Evolutionary conservation across 1,140 invertebrate genomes (phyloP).

Genomic region (Pissodes strobi): DNA sequence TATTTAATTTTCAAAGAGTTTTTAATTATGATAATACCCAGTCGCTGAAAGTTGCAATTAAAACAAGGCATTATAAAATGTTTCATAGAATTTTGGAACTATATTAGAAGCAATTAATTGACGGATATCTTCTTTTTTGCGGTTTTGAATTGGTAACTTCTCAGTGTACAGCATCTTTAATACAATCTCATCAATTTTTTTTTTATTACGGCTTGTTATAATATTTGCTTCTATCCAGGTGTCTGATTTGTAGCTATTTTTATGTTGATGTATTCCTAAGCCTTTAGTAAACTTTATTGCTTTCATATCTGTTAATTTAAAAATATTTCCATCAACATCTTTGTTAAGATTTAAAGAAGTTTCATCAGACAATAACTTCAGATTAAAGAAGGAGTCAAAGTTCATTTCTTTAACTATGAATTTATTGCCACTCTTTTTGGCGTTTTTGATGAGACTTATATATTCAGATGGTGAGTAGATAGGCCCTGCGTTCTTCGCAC

Average conservation of each 20-base stretch:
- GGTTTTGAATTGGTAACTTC: slow-evolving; percentile 8
- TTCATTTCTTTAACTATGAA: slow-evolving; percentile 33
- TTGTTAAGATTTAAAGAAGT: no score
- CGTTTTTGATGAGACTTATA: no score
- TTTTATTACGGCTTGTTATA: neutral
- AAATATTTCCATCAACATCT: slow-evolving; percentile 10
- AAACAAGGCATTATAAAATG: no score
- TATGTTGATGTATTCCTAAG: neutral
- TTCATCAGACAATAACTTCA: slow-evolving; percentile 7
- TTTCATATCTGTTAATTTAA: slow-evolving; percentile 10
- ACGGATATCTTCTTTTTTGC: slow-evolving; percentile 13
- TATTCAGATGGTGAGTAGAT: no score
- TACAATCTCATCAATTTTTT: neutral
- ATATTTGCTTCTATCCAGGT: slow-evolving; percentile 6
- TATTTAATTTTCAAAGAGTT: no score
- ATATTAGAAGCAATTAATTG: slow-evolving; percentile 12
- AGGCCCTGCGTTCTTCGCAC: no score
- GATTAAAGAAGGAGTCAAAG: slow-evolving; percentile 16
- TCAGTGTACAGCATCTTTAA: slow-evolving; percentile 9
- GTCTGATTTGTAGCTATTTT: slow-evolving; percentile 3
- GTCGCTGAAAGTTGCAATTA: no score
- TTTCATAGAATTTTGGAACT: slow-evolving; percentile 9
- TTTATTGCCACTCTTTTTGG: slow-evolving; percentile 17
- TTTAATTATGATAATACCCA: no score
- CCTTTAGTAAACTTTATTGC: slow-evolving; percentile 11